Evolutionary conservation across 2,797 vertebrate genomes (phyloP), one percentile per base, ranked within the genome.

Genomic region (Cyprinodon diabolis): DNA sequence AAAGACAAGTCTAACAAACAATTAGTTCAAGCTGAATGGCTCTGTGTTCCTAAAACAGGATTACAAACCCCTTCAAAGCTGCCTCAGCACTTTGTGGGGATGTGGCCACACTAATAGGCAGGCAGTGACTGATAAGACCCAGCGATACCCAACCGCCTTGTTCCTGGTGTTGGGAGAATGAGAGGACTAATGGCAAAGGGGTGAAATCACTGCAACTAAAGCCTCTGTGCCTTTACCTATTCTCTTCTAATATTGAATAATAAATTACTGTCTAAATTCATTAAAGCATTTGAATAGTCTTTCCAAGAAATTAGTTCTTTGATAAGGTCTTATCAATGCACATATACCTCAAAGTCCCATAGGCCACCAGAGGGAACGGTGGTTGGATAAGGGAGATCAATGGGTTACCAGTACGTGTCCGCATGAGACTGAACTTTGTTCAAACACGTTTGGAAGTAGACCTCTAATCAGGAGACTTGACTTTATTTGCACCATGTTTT

Each of bases 281-380:
- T 19, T 15, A 30, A 68, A 54, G 23, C 4, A 2, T 2, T 55
- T 13, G 2, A 9, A 65, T 49, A 48, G 69, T 13, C 2, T 30
- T 2, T 43, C 30, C 1, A 51, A n/a, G 12, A 72, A 57, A 68
- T 9, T 37, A 49, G 3, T 37, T 19, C 45, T 73, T 11, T 58
- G 66, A 84, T 78, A 80, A 68, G 55, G 19, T 9, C 23, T 71
- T 71, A 84, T 83, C 70, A 60, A 17, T 1, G 7, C 2, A 15
- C 21, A n/a, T n/a, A 15, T 25, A 23, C 69, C 57, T 83, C 77
- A 80, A 82, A 90, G 85, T 86, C 74, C 76, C 70, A 11, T 0
- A 51, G 68, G 40, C 23, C 43, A 40, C 67, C 21, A 56, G 30
- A 55, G 14, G 10, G 6, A 17, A 43, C 71, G 17, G 79, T 66